Percentiles rank a stretch among this genome's conserved stretches.
These are phyloP conservation scores for Xestia xanthographa DNA, from an alignment of 2,888 invertebrate species.

Conservation along the genomic window DNA sequence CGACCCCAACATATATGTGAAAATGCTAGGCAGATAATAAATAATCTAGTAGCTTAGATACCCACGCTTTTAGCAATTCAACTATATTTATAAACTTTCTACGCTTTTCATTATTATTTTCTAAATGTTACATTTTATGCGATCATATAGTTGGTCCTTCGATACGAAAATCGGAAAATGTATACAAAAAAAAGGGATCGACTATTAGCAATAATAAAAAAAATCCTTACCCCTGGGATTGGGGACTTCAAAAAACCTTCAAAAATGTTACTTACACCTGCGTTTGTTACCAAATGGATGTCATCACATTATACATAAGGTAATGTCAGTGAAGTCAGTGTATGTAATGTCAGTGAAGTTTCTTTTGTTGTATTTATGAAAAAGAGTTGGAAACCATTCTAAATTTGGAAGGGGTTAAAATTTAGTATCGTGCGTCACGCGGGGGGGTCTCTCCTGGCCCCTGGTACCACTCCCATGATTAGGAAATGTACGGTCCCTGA, in stretches of 20 bases:
- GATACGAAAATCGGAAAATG: neutral
- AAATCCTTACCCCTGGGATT: constrained; percentile 1
- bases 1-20: no score
- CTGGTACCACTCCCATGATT: no score
- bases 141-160: neutral
- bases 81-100: neutral
- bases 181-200: neutral
- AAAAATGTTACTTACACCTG: constrained; percentile 23
- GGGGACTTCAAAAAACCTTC: constrained; percentile 14
- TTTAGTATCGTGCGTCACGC: no score
- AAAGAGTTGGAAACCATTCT: neutral
- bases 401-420: neutral
- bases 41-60: neutral
- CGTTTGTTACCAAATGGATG: neutral
- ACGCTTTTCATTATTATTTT: neutral
- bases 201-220: constrained; percentile 7
- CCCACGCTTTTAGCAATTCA: neutral
- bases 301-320: no score
- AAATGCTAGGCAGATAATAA: no score
- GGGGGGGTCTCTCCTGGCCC: no score
- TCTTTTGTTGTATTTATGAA: neutral
- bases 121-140: neutral
- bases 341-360: neutral
- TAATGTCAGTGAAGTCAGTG: no score
- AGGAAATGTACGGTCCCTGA: no score